These are phyloP conservation scores for Acropternis orthonyx DNA, from an alignment of 2,797 vertebrate genomes.

Conservation along the genomic window DNA sequence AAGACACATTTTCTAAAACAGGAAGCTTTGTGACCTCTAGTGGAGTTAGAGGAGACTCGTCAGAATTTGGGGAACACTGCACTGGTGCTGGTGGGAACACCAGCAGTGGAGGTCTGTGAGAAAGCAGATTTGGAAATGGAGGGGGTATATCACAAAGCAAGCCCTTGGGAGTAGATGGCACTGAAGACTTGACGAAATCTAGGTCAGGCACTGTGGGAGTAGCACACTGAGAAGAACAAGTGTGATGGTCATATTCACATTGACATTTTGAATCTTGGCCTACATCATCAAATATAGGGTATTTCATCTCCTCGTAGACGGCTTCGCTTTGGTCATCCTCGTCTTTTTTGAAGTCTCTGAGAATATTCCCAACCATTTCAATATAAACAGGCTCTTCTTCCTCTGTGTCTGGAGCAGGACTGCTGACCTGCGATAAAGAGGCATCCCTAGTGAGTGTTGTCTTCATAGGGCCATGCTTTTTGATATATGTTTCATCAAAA, in stretches of 20 bases:
- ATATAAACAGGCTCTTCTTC: constrained; percentile 98
- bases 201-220: constrained; percentile 93
- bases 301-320: constrained; percentile 99
- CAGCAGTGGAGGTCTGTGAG: constrained; percentile 92
- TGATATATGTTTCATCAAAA: constrained; percentile 94
- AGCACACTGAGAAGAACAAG: constrained; percentile 91
- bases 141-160: constrained; percentile 95
- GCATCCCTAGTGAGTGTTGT: constrained; percentile 80
- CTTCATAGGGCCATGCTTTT: constrained; percentile 82
- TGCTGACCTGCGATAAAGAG: constrained; percentile 85
- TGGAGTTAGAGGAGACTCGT: constrained; percentile 96
- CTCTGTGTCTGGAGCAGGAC: constrained; percentile 84
- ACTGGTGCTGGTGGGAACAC: constrained; percentile 95
- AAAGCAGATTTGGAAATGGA: constrained; percentile 95
- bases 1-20: constrained; percentile 89
- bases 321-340: constrained; percentile 92
- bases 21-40: constrained; percentile 93
- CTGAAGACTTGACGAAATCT: constrained; percentile 85
- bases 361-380: constrained; percentile 95
- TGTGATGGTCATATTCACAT: constrained; percentile 83
- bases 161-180: constrained; percentile 89
- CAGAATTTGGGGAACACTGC: constrained; percentile 96
- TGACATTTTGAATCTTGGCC: constrained; percentile 83
- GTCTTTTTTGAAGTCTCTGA: constrained; percentile 83
- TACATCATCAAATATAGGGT: constrained; percentile 91